Evolutionary conservation across 64 coral and sea anemone genomes (phyloP).

Genomic region (Actinia tenebrosa): DNA sequence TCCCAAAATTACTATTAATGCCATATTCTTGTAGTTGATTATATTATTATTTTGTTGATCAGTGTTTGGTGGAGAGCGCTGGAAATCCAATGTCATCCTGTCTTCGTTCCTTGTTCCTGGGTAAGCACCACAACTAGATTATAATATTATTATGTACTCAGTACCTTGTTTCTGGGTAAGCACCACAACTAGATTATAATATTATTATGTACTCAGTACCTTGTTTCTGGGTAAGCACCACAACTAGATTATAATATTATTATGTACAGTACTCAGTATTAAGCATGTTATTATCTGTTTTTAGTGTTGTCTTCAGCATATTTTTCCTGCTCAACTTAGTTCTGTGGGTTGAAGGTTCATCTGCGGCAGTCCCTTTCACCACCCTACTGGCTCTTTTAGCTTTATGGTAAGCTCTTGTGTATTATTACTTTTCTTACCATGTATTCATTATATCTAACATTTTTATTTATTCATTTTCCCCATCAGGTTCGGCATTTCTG

Average conservation of each 20-base stretch:
- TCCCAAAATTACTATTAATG: too few species aligned
- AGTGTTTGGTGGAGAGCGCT: conserved; percentile 96
- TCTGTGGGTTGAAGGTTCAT: conserved; percentile 86
- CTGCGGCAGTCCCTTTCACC: conserved; percentile 95
- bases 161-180: conserved; percentile 93
- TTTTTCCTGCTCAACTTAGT: conserved; percentile 94
- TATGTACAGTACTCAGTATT: background rate
- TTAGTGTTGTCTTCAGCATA: conserved; percentile 71
- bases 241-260: background rate
- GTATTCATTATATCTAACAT: too few species aligned
- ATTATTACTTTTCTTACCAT: too few species aligned
- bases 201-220: conserved; percentile 11
- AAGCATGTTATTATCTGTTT: background rate
- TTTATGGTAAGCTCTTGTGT: conserved; percentile 61
- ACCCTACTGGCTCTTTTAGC: conserved; percentile 83
- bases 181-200: background rate
- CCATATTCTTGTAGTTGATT: too few species aligned
- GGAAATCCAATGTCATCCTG: conserved; percentile 95
- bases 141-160: too few species aligned
- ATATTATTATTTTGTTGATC: background rate
- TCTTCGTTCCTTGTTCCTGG: conserved; percentile 91
- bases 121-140: conserved; percentile 37
- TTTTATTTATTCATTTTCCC: too few species aligned
- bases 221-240: conserved; percentile 85
- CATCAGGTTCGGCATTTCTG: conserved; percentile 92